Evolutionary conservation across 2,113 vertebrate genomes (phyloP), one percentile per base, ranked within the genome.

Genomic region (Cebus imitator): DNA sequence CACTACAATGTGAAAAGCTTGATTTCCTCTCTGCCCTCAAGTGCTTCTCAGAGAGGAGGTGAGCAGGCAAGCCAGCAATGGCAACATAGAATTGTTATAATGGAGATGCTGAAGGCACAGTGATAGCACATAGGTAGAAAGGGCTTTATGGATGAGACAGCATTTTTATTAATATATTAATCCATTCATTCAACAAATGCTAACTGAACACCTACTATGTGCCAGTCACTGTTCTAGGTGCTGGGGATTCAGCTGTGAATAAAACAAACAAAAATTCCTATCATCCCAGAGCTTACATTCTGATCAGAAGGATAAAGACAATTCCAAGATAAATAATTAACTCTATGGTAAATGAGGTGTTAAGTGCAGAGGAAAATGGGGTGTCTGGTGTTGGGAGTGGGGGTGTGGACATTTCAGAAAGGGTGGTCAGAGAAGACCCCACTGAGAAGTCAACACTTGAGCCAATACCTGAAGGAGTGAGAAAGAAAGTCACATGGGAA

Each of bases 41-140:
- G 55, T 2, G 32, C 23, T 75, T 87, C 73, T 90, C 64, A 66
- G 52, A 55, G 50, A 18, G 3, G 18, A 14, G 37, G 12, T 0
- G 8, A 45, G 5, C 21, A 9, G 45, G 40, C 6, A 18, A 55
- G 45, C 10, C 45, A 0, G 2, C 57, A 68, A 61, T 3, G 8
- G 27, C 25, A 55, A 10, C 23, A 27, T 8, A 40, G 84, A n/a
- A 64, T 2, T 61, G 21, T 17, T 14, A 68, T 3, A 78, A 35
- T 1, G 1, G 25, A 37, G 52, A 61, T 37, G 32, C 50, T 40
- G 43, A 3, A 37, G n/a, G 32, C 20, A 4, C 25, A 21, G 57
- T 3, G 66, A 57, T 1, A 23, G 48, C 37, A 40, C 48, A 40
- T 6, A 88, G 48, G 48, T 27, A 30, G 27, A 48, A 30, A 58